These are phyloP conservation scores for Drosophila ustulata DNA, from an alignment of 2,888 invertebrate genomes.

Conservation along the genomic window DNA sequence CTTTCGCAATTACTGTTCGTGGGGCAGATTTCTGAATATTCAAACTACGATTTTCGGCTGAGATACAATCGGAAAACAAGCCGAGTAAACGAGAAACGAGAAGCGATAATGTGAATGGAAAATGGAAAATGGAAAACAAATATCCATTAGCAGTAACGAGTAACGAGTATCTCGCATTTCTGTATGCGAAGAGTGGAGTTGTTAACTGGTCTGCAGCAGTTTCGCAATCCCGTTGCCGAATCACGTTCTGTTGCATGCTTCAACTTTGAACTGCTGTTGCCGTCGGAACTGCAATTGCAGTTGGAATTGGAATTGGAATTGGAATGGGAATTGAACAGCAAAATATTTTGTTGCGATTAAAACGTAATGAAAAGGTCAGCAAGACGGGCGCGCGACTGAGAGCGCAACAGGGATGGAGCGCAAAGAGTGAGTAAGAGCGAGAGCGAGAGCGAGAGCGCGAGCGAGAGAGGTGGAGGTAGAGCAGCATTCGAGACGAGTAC, in stretches of 20 bases:
- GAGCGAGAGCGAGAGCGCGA: neutral
- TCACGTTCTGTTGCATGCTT: conserved; percentile 1
- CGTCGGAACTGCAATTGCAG: conserved; percentile 18
- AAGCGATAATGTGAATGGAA: neutral
- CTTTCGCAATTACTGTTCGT: conserved; percentile 23
- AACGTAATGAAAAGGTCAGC: conserved; percentile 74
- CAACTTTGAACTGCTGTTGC: neutral
- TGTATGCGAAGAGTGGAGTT: neutral
- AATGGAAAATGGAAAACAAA: neutral
- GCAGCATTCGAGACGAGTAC: conserved; percentile 15
- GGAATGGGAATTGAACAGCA: conserved; percentile 45
- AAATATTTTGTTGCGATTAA: conserved; percentile 63
- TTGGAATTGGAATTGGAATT: conserved; percentile 75
- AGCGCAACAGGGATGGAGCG: conserved; percentile 25
- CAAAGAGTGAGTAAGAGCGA: neutral
- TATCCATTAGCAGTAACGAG: conserved; percentile 18
- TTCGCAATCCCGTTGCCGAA: neutral
- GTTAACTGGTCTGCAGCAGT: neutral
- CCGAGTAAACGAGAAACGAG: too few relatives aligned
- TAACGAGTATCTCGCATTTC: neutral
- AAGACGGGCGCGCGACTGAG: conserved; percentile 8
- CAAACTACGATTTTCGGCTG: conserved; percentile 13
- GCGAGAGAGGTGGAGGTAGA: conserved; percentile 12
- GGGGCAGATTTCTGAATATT: conserved; percentile 31
- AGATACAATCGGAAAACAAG: conserved; percentile 33